phyloP scores from a whole-genome alignment of 2,113 vertebrate genomes.

The Pseudopipra pipra region DNA sequence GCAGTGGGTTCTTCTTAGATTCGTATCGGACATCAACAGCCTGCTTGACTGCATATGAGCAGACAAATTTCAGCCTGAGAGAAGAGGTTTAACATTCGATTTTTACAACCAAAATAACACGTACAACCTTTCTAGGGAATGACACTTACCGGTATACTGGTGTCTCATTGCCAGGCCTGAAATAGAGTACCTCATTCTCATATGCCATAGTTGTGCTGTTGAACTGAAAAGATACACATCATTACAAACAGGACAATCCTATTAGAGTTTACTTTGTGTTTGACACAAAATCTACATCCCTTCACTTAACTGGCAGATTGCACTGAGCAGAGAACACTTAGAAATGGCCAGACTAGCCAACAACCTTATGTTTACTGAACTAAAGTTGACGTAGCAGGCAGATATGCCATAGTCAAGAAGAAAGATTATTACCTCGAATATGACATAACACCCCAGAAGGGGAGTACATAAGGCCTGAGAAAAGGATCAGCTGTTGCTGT shows the following conservation, averaged over 20 bases:
- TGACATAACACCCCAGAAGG: background rate
- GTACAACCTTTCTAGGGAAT: background rate
- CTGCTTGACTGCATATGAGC: slow-evolving; percentile 25
- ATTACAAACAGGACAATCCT: background rate
- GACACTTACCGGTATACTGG: slow-evolving; percentile 51
- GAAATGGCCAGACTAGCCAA: background rate
- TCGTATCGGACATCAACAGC: background rate
- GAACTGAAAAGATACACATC: background rate
- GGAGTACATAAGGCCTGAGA: background rate
- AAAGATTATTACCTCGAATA: background rate
- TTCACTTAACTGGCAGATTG: background rate
- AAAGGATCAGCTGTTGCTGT: background rate
- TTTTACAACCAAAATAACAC: background rate
- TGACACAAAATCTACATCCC: background rate
- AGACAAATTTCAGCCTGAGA: slow-evolving; percentile 45
- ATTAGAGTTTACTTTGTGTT: background rate
- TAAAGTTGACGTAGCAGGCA: background rate
- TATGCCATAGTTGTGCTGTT: slow-evolving; percentile 36
- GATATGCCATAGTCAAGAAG: background rate
- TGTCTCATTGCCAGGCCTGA: background rate
- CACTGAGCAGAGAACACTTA: background rate
- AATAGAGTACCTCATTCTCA: slow-evolving; percentile 57
- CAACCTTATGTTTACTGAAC: background rate
- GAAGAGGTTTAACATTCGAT: background rate
- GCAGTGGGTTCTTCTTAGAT: background rate